Percentiles rank a stretch among this genome's conserved stretches.
Evolutionary conservation across 2,888 invertebrate species (phyloP).

Genomic region (Trisateles emortualis): DNA sequence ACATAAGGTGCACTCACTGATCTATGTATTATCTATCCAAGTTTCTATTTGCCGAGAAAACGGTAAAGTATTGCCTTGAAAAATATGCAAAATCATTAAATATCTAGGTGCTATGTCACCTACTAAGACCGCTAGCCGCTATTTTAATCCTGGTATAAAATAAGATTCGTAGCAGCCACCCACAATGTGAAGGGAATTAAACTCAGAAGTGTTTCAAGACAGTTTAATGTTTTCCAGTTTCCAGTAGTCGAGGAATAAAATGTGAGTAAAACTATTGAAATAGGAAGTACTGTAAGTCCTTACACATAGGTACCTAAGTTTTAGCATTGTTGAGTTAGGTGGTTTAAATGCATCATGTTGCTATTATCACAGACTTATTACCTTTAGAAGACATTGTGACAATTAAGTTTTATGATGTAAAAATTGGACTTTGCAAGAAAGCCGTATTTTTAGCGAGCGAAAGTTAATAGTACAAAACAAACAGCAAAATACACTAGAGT

Average conservation of each 20-base stretch:
- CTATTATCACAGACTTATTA: too few relatives aligned
- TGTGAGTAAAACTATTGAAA: constrained; percentile 28
- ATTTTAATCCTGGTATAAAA: constrained; percentile 15
- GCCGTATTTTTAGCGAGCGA: too few relatives aligned
- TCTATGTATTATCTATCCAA: constrained; percentile 37
- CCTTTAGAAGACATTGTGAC: too few relatives aligned
- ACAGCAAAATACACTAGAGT: too few relatives aligned
- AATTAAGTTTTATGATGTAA: too few relatives aligned
- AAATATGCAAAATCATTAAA: constrained; percentile 15
- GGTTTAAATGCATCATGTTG: too few relatives aligned
- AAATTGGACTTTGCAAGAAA: too few relatives aligned
- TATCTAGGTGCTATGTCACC: constrained; percentile 10
- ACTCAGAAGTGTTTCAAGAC: constrained; percentile 38
- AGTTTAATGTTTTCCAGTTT: constrained; percentile 34
- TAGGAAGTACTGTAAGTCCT: too few relatives aligned
- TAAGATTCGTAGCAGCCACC: constrained; percentile 26
- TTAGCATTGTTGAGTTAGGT: too few relatives aligned
- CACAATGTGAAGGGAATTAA: constrained; percentile 37
- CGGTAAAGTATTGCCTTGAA: constrained; percentile 9
- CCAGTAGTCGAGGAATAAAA: constrained; percentile 31
- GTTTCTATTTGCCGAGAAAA: constrained; percentile 42
- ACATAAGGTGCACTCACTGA: constrained; percentile 24
- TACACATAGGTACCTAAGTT: too few relatives aligned
- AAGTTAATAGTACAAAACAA: too few relatives aligned
- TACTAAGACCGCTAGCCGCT: constrained; percentile 5